A percentile compares a stretch with the other conserved stretches of the same genome.
Evolutionary conservation across 2,113 vertebrate species (phyloP).

Genomic region (Zosterops japonicus): DNA sequence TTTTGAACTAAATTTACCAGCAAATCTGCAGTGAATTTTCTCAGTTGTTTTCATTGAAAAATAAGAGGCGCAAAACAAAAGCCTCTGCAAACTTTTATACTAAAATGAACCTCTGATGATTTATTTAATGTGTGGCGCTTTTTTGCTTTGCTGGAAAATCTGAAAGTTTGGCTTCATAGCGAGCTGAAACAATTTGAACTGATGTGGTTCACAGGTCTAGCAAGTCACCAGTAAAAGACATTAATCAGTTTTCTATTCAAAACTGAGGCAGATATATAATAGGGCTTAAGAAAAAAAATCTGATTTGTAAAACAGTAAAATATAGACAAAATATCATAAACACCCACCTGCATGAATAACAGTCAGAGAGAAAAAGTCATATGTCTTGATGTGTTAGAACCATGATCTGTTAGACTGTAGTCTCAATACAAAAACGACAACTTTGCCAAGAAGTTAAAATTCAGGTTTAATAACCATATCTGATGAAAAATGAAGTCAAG

Average conservation of each 20-base stretch:
- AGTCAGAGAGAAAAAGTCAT: neutral
- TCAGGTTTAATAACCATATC: neutral
- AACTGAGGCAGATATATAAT: neutral
- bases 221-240: neutral
- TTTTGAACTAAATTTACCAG: neutral
- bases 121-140: neutral
- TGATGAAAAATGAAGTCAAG: neutral
- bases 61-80: neutral
- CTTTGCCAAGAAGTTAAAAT: neutral
- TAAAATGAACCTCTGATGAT: neutral
- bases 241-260: conserved; percentile 7
- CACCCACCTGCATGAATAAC: neutral
- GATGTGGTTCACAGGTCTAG: neutral
- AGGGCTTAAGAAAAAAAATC: neutral
- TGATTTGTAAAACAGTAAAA: neutral
- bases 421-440: neutral
- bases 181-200: neutral
- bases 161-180: neutral
- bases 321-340: neutral
- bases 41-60: neutral
- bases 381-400: neutral
- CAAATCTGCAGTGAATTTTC: neutral
- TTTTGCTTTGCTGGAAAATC: neutral
- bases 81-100: neutral
- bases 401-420: accelerated